Percentiles rank a stretch among this genome's conserved stretches.
Evolutionary conservation across 2,113 vertebrate genomes (phyloP).

Genomic region (Cranoglanis bouderius): DNA sequence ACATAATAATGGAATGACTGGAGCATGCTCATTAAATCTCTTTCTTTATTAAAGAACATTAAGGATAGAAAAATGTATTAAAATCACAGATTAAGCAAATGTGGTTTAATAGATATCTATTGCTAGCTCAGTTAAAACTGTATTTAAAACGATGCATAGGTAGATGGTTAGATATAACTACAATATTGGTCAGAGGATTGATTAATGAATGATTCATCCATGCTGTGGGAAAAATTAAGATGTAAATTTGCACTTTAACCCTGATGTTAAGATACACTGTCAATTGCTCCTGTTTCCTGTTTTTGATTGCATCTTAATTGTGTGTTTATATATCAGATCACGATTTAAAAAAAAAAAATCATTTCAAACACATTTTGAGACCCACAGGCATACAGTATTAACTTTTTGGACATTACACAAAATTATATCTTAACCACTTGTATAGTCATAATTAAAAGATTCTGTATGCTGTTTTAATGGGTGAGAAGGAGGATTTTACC

Average conservation of each 20-base stretch:
- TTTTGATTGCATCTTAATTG: background rate
- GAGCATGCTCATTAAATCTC: background rate
- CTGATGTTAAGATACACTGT: background rate
- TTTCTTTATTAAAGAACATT: background rate
- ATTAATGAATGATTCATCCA: background rate
- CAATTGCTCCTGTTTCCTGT: background rate
- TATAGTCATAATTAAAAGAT: background rate
- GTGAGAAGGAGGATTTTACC: too few relatives aligned
- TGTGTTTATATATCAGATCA: too few relatives aligned
- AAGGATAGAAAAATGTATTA: background rate
- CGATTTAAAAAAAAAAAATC: too few relatives aligned
- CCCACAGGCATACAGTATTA: background rate
- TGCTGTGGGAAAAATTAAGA: background rate
- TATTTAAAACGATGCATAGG: background rate
- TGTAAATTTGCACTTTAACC: background rate
- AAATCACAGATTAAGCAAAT: background rate
- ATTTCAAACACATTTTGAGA: background rate
- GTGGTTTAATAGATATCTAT: background rate
- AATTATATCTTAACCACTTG: background rate
- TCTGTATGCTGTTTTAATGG: too few relatives aligned
- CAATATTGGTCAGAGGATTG: background rate
- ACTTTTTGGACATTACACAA: background rate
- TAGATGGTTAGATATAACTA: background rate
- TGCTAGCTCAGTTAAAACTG: background rate
- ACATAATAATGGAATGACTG: constrained; percentile 13